phyloP scores from a whole-genome alignment of 2,888 invertebrate genomes.

The Mantis religiosa region DNA sequence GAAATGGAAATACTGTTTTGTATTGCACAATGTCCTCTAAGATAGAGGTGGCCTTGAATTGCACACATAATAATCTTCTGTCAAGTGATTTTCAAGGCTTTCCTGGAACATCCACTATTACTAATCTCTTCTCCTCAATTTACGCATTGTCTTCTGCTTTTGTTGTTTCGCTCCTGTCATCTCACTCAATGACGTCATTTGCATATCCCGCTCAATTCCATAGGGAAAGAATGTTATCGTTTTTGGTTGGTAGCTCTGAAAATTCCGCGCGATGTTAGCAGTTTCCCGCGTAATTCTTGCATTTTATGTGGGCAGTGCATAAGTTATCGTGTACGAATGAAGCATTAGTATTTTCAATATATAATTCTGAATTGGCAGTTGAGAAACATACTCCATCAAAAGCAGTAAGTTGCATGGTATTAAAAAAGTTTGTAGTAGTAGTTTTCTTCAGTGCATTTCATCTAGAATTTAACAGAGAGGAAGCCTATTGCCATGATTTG shows the following conservation, averaged over 20 bases:
- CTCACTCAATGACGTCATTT: background rate
- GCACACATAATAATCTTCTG: background rate
- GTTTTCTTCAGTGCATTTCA: no score
- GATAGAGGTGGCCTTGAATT: background rate
- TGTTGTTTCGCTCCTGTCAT: background rate
- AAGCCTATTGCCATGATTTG: no score
- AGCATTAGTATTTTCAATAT: no score
- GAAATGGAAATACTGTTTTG: background rate
- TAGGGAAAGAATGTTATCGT: background rate
- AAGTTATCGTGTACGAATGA: no score
- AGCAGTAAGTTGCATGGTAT: no score
- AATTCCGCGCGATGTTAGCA: background rate
- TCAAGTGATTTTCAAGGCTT: background rate
- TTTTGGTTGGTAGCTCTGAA: background rate
- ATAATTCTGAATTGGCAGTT: background rate
- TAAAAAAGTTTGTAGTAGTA: no score
- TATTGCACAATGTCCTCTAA: background rate
- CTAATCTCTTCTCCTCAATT: background rate
- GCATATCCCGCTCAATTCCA: background rate
- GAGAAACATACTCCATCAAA: no score
- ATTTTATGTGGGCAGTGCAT: no score
- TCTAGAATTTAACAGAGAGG: no score
- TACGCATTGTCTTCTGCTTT: background rate
- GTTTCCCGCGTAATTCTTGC: background rate
- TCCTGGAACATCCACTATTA: background rate